phyloP scores from a whole-genome alignment of 2,113 vertebrate genomes.

The Calidris pygmaea region DNA sequence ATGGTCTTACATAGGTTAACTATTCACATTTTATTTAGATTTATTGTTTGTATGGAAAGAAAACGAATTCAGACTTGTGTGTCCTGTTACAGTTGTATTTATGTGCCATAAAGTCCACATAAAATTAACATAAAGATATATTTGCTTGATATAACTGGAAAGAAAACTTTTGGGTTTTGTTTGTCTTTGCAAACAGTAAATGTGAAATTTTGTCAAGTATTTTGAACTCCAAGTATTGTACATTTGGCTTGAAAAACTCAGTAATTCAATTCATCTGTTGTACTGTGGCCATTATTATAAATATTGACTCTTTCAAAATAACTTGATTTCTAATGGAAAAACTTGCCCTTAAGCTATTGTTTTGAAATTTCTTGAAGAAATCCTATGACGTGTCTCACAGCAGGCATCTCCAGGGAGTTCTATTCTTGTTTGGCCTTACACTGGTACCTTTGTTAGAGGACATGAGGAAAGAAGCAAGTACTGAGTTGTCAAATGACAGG shows the following conservation, averaged over 20 bases:
- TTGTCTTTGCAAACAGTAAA: not conserved
- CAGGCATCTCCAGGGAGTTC: conserved; percentile 17
- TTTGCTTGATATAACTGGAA: not conserved
- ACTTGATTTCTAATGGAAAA: conserved; percentile 40
- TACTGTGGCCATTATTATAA: conserved; percentile 29
- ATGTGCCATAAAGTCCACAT: not conserved
- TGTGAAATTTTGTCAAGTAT: not conserved
- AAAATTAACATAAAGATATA: not conserved
- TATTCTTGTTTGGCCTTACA: not conserved
- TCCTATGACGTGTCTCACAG: not conserved
- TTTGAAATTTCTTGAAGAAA: conserved; percentile 39
- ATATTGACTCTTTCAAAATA: conserved; percentile 42
- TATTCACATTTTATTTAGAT: not conserved
- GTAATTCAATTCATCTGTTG: conserved; percentile 16
- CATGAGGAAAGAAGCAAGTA: not conserved
- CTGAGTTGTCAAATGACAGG: not conserved
- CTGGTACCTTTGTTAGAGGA: not conserved
- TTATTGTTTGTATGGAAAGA: not conserved
- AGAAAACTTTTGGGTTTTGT: not conserved
- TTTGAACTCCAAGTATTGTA: not conserved
- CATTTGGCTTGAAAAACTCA: conserved; percentile 1
- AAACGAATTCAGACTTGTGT: not conserved
- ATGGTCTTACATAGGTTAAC: not conserved
- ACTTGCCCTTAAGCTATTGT: conserved; percentile 23
- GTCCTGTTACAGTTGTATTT: not conserved